Base-by-base conservation (phyloP, 2,113 vertebrate species). In the Amphilophus citrinellus region DNA sequence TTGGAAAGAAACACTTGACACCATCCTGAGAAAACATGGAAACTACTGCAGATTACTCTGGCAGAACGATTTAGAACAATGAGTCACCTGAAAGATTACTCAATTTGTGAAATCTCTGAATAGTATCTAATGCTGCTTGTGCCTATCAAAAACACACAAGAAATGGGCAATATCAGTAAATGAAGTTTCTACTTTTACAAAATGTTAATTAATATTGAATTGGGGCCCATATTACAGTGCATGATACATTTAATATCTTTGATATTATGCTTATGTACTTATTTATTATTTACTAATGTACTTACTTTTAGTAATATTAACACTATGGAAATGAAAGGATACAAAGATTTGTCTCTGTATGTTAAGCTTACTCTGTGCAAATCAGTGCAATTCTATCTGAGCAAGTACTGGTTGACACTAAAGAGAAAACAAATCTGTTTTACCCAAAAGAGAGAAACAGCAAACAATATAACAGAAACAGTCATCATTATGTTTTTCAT, bases 61-160 rank as follows among this genome's bases (percentile, higher is more conserved):
- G 8, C 37, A 39, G 37, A 39, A 90, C 39, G 87, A 92, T 13
- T 88, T 87, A 18, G 90, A 87, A 71, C 61, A 91, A 53, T 89
- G 84, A 75, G 91, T 91, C 39, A 91, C 83, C 90, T 92, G 47
- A 37, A 65, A 77, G 22, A 58, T 53, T 3, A 50, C 8, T 9
- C 14, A 53, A 1, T 50, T 6, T 18, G 6, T 7, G 15, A 50
- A 50, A 17, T 4, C 13, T 50, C 44, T 50, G 42, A 11, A 10
- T 11, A 42, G 44, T 50, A 50, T 50, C 44, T 15, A 50, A 50
- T 50, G 44, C 32, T 50, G 4, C 44, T 17, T 5, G 10, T 63
- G 10, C 35, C 37, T 39, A 13, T 39, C 35, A 63, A 39, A n/a
- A 63, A 18, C 10, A 79, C 7, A 84, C 17, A 42, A 68, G 22